Conservation (phyloP, 2,888 invertebrate species). For the Protodeltote pygarga region DNA sequence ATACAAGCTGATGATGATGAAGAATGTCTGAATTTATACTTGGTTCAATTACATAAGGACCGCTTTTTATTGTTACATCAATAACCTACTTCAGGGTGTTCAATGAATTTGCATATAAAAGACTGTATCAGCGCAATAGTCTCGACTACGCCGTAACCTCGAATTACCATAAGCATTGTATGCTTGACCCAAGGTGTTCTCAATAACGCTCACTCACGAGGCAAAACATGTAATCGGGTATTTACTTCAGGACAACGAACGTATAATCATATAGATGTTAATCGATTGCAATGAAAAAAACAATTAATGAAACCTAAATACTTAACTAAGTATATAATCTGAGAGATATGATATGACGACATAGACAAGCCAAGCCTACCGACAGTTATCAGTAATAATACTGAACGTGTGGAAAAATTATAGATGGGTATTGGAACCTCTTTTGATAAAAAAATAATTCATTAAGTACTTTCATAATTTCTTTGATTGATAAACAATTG, state of each 20-base stretch:
- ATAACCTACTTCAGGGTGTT: no score
- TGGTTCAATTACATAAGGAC: no score
- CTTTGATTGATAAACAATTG: no score
- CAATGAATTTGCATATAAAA: conserved; percentile 27
- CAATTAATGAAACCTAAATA: conserved; percentile 5
- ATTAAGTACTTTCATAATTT: no score
- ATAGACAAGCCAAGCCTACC: conserved; percentile 27
- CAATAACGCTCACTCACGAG: conserved; percentile 16
- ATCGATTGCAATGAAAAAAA: conserved; percentile 16
- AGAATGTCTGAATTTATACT: no score
- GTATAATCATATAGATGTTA: conserved; percentile 12
- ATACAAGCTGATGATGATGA: no score
- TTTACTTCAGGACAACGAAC: conserved; percentile 26
- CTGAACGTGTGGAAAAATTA: conserved; percentile 26
- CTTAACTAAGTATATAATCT: no score
- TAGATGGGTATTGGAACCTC: conserved; percentile 14
- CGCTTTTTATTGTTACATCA: no score
- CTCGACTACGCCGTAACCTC: conserved; percentile 26
- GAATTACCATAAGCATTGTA: conserved; percentile 32
- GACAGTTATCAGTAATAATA: conserved; percentile 15
- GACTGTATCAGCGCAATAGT: conserved; percentile 13
- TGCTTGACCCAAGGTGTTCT: conserved; percentile 11
- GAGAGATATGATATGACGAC: conserved; percentile 47
- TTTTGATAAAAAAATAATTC: not conserved
- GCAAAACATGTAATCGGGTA: conserved; percentile 16